phyloP scores from a whole-genome alignment of 2,888 invertebrate genomes.

The Temnothorax unifasciatus region DNA sequence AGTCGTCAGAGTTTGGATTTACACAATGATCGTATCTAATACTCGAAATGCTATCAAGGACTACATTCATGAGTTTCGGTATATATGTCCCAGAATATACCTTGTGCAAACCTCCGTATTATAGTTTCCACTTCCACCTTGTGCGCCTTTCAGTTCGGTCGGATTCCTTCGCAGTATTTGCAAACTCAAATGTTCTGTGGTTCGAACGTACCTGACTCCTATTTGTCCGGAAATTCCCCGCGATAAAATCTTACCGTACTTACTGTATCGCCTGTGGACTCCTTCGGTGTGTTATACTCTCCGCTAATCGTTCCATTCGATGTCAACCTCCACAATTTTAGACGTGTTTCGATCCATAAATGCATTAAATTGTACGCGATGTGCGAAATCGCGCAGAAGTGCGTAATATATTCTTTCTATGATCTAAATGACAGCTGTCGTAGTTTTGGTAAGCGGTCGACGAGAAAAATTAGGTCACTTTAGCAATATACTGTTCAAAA shows the following conservation, averaged over 20 bases:
- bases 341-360: conserved; percentile 1
- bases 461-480: conserved; percentile 9
- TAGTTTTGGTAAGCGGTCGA: not conserved
- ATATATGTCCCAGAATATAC: not conserved
- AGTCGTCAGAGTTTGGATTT: not conserved
- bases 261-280: conserved; percentile 4
- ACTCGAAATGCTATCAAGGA: conserved; percentile 6
- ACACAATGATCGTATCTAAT: not conserved
- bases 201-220: conserved; percentile 38
- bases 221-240: conserved; percentile 69
- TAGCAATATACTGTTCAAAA: not conserved
- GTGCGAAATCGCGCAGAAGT: not conserved
- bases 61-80: not conserved
- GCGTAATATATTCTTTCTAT: not conserved
- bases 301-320: not conserved
- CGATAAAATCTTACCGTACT: conserved; percentile 53
- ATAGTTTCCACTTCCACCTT: not conserved
- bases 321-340: conserved; percentile 24
- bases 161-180: conserved; percentile 58
- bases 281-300: not conserved
- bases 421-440: not conserved
- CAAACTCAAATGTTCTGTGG: conserved; percentile 52
- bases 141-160: conserved; percentile 54
- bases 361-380: conserved; percentile 30
- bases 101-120: conserved; percentile 18